Conservation (phyloP, 2,888 invertebrate genomes). For the Flabesymbios commensalis region DNA sequence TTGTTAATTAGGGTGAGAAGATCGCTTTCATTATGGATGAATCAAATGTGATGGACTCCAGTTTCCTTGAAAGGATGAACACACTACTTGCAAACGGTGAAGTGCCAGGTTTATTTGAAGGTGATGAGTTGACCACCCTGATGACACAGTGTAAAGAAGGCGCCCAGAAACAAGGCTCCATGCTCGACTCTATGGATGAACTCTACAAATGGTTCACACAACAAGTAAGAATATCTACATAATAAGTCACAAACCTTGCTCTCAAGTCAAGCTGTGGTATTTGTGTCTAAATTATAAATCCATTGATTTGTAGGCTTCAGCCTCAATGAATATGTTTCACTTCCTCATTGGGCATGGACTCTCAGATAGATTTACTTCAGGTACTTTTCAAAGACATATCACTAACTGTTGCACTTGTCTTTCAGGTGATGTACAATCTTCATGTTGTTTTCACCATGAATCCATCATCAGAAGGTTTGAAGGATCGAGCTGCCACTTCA, state of each 20-base stretch:
- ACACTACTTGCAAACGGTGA: slow-evolving; percentile 98
- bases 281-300: too few relatives aligned
- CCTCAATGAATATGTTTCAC: too few relatives aligned
- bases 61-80: slow-evolving; percentile 99
- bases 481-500: slow-evolving; percentile 97
- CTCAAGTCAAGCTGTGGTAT: too few relatives aligned
- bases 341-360: too few relatives aligned
- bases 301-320: too few relatives aligned
- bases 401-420: neutral
- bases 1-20: slow-evolving; percentile 98
- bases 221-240: slow-evolving; percentile 45
- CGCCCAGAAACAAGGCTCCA: slow-evolving; percentile 94
- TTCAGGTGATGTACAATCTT: slow-evolving; percentile 93
- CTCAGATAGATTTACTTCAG: too few relatives aligned
- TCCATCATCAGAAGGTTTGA: slow-evolving; percentile 96
- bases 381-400: neutral
- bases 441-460: slow-evolving; percentile 99
- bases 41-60: slow-evolving; percentile 97
- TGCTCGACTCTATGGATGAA: slow-evolving; percentile 98
- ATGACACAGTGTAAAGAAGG: slow-evolving; percentile 99
- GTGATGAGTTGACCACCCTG: slow-evolving; percentile 96
- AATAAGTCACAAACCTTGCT: too few relatives aligned
- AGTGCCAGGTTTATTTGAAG: slow-evolving; percentile 69
- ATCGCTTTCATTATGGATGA: slow-evolving; percentile 99
- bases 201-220: slow-evolving; percentile 99